Evolutionary conservation across 2,113 vertebrate genomes (phyloP).

Genomic region (Hyaena hyaena): DNA sequence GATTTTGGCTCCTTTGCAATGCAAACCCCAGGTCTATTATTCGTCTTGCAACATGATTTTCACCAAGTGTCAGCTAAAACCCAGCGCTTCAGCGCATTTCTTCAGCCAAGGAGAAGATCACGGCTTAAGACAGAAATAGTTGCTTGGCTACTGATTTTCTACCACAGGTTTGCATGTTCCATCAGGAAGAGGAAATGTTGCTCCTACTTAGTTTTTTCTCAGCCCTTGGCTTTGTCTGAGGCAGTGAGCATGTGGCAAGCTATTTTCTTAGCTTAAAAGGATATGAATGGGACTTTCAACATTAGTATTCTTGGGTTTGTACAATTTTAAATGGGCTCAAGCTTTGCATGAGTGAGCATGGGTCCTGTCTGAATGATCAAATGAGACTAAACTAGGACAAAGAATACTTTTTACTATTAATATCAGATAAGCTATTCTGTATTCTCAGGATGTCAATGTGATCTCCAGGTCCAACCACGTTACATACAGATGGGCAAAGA

Average conservation of each 20-base stretch:
- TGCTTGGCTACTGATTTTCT: constrained; percentile 19
- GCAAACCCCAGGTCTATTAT: background rate
- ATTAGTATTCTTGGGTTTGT: background rate
- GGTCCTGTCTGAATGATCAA: background rate
- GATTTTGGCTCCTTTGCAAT: constrained; percentile 60
- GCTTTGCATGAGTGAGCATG: background rate
- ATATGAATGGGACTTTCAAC: background rate
- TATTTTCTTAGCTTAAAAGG: background rate
- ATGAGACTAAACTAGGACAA: background rate
- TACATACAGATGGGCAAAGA: background rate
- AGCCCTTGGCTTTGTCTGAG: background rate
- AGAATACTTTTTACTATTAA: background rate
- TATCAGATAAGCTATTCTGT: background rate
- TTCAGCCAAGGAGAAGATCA: background rate
- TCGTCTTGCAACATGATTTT: constrained; percentile 37
- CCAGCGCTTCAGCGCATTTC: background rate
- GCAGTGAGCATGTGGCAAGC: background rate
- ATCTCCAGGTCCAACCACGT: background rate
- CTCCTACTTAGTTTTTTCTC: background rate
- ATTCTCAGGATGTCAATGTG: background rate
- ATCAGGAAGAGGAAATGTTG: background rate
- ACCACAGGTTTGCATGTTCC: background rate
- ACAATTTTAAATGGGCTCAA: background rate
- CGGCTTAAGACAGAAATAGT: background rate
- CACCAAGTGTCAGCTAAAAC: constrained; percentile 40